phyloP scores from a whole-genome alignment of 2,888 invertebrate species.

The Drosophila algonquin region DNA sequence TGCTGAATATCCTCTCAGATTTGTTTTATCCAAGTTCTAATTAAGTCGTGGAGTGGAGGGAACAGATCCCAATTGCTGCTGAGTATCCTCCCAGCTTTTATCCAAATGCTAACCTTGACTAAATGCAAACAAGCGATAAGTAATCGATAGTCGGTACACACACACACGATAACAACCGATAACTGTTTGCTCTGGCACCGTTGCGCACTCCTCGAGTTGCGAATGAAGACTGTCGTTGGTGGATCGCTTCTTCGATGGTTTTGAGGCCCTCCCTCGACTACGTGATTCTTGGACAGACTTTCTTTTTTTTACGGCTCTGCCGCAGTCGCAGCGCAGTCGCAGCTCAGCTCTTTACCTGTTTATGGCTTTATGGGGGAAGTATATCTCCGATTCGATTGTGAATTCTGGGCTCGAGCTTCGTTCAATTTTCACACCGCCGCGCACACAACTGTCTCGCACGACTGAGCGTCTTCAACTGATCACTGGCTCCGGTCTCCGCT shows the following conservation, averaged over 20 bases:
- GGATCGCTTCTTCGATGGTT: constrained; percentile 80
- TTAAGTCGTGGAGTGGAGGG: neutral
- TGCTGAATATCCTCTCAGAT: constrained; percentile 28
- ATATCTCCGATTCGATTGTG: constrained; percentile 57
- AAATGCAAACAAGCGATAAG: constrained; percentile 15
- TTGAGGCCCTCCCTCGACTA: constrained; percentile 55
- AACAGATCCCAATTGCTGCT: neutral
- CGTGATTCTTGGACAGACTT: constrained; percentile 66
- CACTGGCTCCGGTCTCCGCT: constrained; percentile 73
- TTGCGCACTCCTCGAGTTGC: constrained; percentile 69
- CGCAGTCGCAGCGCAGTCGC: constrained; percentile 19
- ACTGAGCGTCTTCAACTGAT: constrained; percentile 83
- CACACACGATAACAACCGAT: constrained; percentile 40
- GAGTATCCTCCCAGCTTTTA: constrained; percentile 16
- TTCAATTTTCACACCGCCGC: constrained; percentile 74
- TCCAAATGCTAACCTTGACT: constrained; percentile 44
- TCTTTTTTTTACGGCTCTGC: constrained; percentile 51
- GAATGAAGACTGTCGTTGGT: constrained; percentile 79
- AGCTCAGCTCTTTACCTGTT: constrained; percentile 62
- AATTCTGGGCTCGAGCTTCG: constrained; percentile 57
- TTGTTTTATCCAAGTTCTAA: constrained; percentile 39
- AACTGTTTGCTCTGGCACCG: constrained; percentile 41
- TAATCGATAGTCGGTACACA: constrained; percentile 19
- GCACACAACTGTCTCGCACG: constrained; percentile 82
- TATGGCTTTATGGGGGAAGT: constrained; percentile 63